Evolutionary conservation across 2,113 vertebrate genomes (phyloP), one percentile per base, ranked within the genome.

Genomic region (Sinocyclocheilus anophthalmus): DNA sequence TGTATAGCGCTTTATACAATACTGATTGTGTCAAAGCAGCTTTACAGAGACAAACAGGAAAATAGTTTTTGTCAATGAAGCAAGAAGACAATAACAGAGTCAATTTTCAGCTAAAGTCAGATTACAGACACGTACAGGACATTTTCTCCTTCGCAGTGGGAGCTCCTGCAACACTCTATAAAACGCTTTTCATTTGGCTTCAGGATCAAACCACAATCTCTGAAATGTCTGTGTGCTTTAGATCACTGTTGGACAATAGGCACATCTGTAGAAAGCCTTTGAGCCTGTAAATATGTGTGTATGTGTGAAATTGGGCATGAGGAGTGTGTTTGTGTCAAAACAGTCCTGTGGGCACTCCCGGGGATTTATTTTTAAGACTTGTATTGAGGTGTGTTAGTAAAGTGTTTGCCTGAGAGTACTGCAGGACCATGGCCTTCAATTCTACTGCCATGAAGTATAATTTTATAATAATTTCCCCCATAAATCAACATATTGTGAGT

Each of bases 381-480:
- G 69, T 33, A 22, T 81, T 87, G 85, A 42, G 88, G 90, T 93
- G 90, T 93, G 90, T 48, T 81, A 88, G 88, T 92, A 84, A 81
- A 70, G 13, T 26, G 26, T 67, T 67, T 73, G 69, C 85, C 83
- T 87, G 85, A 89, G 69, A 90, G 70, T 90, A 76, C 53, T 55
- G 53, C 53, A 18, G 53, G 53, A 55, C 5, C 53, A 85, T 88
- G 87, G 88, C 93, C 85, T 92, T 90, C 81, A 89, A 90, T 53
- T 81, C 88, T 89, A 87, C 89, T 91, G 93, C 93, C 94, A 87
- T 93, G 90, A 67, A 50, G 87, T 78, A 84, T 92, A 39, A 89
- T 91, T 72, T 90, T 90, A 90, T 81, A 2, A 50, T 70, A 80
- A 22, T 81, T 89, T 83, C 86, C 24, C 84, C 13, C 53, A 55